These are phyloP conservation scores for Oreotrochilus melanogaster DNA, from an alignment of 2,113 vertebrate genomes.

Conservation along the genomic window DNA sequence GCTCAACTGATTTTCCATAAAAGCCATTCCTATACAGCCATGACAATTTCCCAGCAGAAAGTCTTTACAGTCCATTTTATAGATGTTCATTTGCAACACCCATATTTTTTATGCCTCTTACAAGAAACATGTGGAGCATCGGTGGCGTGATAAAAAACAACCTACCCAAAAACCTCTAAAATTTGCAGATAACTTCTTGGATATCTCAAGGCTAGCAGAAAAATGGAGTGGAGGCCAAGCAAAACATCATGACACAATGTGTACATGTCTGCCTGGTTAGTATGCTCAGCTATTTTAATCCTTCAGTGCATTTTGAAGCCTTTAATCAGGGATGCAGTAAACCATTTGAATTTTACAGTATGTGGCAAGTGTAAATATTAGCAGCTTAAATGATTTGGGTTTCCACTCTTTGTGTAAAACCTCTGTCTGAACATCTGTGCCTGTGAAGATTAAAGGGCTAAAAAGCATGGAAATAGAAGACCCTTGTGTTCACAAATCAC, in stretches of 20 bases:
- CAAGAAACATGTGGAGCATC: not conserved
- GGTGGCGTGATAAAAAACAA: not conserved
- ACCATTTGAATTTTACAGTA: constrained; percentile 7
- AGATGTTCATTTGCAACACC: not conserved
- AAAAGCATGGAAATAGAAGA: constrained; percentile 67
- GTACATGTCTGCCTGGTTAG: constrained; percentile 1
- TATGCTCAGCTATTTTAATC: constrained; percentile 40
- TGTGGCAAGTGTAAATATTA: constrained; percentile 40
- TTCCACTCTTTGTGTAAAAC: constrained; percentile 58
- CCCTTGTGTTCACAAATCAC: constrained; percentile 58
- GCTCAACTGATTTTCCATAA: constrained; percentile 6
- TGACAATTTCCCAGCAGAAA: not conserved
- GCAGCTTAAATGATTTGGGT: constrained; percentile 32
- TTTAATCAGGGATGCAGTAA: constrained; percentile 48
- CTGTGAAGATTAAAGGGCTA: constrained; percentile 50
- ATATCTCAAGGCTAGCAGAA: constrained; percentile 17
- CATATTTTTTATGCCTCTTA: not conserved
- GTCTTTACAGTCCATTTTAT: not conserved
- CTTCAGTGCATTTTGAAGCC: constrained; percentile 28
- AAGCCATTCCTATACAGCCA: not conserved
- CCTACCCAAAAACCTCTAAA: not conserved
- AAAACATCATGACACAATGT: constrained; percentile 56
- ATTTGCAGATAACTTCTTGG: constrained; percentile 7
- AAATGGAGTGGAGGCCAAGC: constrained; percentile 35
- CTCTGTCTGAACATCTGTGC: constrained; percentile 52